Base-by-base conservation (phyloP, 1,140 invertebrate species). In the Drosophila pseudoananassae region DNA sequence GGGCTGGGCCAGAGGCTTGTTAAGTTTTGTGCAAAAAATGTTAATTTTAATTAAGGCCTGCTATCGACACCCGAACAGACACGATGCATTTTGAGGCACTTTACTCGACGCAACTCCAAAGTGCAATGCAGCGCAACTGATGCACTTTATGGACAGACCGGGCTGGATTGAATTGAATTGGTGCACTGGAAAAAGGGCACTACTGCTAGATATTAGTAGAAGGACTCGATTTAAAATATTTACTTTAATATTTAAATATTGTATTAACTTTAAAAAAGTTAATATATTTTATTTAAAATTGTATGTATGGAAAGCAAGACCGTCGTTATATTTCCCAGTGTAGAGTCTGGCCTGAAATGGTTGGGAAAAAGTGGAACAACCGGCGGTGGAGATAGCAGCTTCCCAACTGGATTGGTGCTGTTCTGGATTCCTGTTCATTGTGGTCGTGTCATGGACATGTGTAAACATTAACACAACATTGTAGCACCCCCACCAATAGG, bases 31-130 rank as follows among this genome's bases (percentile, higher is more conserved):
- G 61, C 82, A 87, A 83, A 90, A 90, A 90, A 90, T 90, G 88
- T 90, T 90, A 90, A 90, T 90, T 89, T 89, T 89, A 89, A 89
- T 89, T 89, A 89, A 84, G 80, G 80, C 61, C 68, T 82, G 87
- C 87, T 90, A 90, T 90, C 87, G 83, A 85, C 82, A 88, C 82
- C 70, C 74, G 40, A 74, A 69, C 77, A 75, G 76, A 66, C 76
- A 47, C 25, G 56, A 45, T 76, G 65, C 60, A 76, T 77, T 82
- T 75, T 33, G 57, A 57, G 49, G 82, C 83, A 88, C 83, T 88
- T 40, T 51, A 17, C 57, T 45, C 25, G 9, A 6, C 43, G 12
- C 50, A 31, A 31, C 50, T 69, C 71, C 50, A 90, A 76, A 90
- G 81, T 90, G 87, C 85, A 90, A 50, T 79, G 87, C 76, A 82